Evolutionary conservation across 2,888 invertebrate species (phyloP).

Genomic region (Apantesis nais): DNA sequence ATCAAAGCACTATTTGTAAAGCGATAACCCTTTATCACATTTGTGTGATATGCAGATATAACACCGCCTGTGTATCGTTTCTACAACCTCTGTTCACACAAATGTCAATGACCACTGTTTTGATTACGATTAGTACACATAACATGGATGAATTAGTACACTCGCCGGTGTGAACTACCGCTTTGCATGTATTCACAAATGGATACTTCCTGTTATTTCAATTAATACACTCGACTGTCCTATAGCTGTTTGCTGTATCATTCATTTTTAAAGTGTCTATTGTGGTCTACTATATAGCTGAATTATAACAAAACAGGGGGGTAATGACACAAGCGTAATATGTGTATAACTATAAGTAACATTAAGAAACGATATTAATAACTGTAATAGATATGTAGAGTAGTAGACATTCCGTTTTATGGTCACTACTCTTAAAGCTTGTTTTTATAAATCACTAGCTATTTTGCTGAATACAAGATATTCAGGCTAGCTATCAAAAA

Average conservation of each 20-base stretch:
- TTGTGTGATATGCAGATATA: slow-evolving; percentile 10
- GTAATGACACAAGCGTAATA: not conserved
- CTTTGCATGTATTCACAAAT: slow-evolving; percentile 34
- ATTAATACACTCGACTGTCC: slow-evolving; percentile 23
- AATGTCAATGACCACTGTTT: slow-evolving; percentile 39
- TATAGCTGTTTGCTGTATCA: not conserved
- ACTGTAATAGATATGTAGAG: not conserved
- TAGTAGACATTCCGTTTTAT: slow-evolving; percentile 1
- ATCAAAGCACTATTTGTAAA: too few species aligned
- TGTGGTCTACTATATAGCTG: not conserved
- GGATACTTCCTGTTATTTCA: slow-evolving; percentile 38
- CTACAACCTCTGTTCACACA: slow-evolving; percentile 14
- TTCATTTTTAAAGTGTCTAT: not conserved
- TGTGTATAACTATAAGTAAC: not conserved
- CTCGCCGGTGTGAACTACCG: slow-evolving; percentile 36
- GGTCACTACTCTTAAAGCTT: not conserved
- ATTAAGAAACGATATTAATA: not conserved
- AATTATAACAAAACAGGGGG: not conserved
- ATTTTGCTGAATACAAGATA: too few species aligned
- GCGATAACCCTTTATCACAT: too few species aligned
- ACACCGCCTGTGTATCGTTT: not conserved
- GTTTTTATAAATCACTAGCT: not conserved
- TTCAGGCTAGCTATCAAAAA: too few species aligned
- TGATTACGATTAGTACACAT: slow-evolving; percentile 37
- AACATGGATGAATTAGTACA: slow-evolving; percentile 35